These are phyloP conservation scores for Drosophila sordidula DNA, from an alignment of 2,888 invertebrate genomes.

Conservation along the genomic window DNA sequence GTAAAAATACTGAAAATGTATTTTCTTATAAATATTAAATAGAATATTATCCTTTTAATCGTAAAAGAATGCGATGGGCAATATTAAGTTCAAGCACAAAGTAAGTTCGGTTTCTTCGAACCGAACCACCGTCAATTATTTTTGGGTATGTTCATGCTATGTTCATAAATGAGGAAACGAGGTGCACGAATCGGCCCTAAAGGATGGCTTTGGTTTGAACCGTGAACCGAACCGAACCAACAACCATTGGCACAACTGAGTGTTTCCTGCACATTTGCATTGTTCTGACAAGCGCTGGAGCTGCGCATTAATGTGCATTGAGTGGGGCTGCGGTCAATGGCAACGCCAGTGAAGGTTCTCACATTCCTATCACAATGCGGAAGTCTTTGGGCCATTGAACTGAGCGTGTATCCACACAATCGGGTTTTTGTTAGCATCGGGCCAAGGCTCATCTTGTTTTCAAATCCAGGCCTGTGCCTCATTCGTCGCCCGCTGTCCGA, in stretches of 20 bases:
- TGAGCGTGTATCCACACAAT: constrained; percentile 49
- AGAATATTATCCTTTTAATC: no score
- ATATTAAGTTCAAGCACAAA: no score
- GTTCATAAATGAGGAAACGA: not conserved
- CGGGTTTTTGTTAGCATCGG: constrained; percentile 56
- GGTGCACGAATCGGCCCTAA: no score
- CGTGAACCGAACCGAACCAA: no score
- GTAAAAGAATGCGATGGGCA: no score
- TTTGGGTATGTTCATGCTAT: not conserved
- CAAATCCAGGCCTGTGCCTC: constrained; percentile 45
- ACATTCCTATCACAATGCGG: constrained; percentile 67
- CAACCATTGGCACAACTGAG: not conserved
- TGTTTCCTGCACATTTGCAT: not conserved
- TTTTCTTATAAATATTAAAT: no score
- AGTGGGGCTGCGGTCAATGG: constrained; percentile 39
- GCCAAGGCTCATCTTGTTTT: constrained; percentile 47
- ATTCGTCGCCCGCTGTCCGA: constrained; percentile 61
- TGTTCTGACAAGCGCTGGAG: constrained; percentile 31
- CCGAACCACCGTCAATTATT: no score
- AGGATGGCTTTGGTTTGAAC: no score
- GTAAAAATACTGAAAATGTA: no score
- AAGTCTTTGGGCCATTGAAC: constrained; percentile 75
- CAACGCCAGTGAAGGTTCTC: constrained; percentile 46
- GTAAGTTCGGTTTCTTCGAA: no score
- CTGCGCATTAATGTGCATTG: constrained; percentile 41